Evolutionary conservation across 2,797 vertebrate genomes (phyloP).

Genomic region (Silurus lanzhouensis): DNA sequence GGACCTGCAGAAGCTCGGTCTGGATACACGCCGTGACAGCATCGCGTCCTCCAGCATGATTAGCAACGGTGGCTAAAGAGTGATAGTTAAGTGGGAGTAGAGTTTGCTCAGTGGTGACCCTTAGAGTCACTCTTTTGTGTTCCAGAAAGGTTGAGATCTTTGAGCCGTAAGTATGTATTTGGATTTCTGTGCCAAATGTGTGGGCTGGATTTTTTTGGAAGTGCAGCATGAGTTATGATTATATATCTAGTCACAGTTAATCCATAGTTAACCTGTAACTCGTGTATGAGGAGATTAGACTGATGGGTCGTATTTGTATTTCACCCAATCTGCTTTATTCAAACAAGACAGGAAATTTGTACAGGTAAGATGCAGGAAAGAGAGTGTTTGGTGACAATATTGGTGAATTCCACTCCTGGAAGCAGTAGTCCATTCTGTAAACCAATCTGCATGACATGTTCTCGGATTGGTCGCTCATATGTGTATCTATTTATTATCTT

Average conservation of each 20-base stretch:
- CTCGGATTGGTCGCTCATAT: not conserved
- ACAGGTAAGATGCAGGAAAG: not conserved
- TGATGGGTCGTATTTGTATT: not conserved
- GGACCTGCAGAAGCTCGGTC: constrained; percentile 75
- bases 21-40: constrained; percentile 72
- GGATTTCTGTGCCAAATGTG: constrained; percentile 54
- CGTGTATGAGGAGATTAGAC: constrained; percentile 23
- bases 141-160: constrained; percentile 65
- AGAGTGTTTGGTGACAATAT: not conserved
- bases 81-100: not conserved
- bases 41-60: constrained; percentile 70
- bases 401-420: not conserved
- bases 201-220: constrained; percentile 29
- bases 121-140: constrained; percentile 64
- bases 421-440: not conserved
- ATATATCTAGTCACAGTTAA: constrained; percentile 52
- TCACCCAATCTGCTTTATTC: constrained; percentile 8
- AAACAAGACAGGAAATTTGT: not conserved
- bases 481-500: constrained; percentile 27
- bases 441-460: constrained; percentile 27
- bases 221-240: constrained; percentile 53
- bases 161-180: constrained; percentile 61
- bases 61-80: constrained; percentile 77
- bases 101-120: not conserved
- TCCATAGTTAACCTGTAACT: constrained; percentile 38